A percentile compares a stretch with the other conserved stretches of the same genome.
These are phyloP conservation scores for Potamilus streckersoni DNA, from an alignment of 1,140 invertebrate genomes.

Conservation along the genomic window DNA sequence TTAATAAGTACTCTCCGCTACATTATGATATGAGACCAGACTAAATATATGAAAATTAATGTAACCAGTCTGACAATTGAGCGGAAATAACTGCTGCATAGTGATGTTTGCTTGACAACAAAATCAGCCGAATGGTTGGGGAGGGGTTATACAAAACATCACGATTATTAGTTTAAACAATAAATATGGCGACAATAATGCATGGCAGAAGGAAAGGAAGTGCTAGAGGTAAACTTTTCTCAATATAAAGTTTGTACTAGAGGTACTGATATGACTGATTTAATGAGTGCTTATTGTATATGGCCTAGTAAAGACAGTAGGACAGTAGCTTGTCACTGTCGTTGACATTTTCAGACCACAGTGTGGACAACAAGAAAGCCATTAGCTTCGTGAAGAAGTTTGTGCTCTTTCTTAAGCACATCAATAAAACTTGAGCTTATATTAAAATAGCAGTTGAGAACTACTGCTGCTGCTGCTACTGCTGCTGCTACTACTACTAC, in stretches of 20 bases:
- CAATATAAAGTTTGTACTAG: background rate
- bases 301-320: background rate
- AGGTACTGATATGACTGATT: no score
- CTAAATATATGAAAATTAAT: no score
- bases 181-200: constrained; percentile 55
- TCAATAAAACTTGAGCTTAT: no score
- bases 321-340: background rate
- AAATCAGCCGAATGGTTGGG: constrained; percentile 2
- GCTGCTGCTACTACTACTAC: no score
- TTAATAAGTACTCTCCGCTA: no score
- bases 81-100: constrained; percentile 28
- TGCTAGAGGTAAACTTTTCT: constrained; percentile 41
- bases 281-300: background rate
- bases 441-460: no score
- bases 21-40: no score
- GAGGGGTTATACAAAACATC: background rate
- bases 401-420: no score
- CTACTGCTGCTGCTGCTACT: no score
- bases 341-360: background rate
- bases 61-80: background rate
- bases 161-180: constrained; percentile 1
- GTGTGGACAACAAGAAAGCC: background rate
- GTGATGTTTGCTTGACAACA: constrained; percentile 44
- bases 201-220: constrained; percentile 58
- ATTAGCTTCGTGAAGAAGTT: background rate